These are phyloP conservation scores for Chelonia mydas DNA, from an alignment of 2,797 vertebrate genomes.

Conservation along the genomic window DNA sequence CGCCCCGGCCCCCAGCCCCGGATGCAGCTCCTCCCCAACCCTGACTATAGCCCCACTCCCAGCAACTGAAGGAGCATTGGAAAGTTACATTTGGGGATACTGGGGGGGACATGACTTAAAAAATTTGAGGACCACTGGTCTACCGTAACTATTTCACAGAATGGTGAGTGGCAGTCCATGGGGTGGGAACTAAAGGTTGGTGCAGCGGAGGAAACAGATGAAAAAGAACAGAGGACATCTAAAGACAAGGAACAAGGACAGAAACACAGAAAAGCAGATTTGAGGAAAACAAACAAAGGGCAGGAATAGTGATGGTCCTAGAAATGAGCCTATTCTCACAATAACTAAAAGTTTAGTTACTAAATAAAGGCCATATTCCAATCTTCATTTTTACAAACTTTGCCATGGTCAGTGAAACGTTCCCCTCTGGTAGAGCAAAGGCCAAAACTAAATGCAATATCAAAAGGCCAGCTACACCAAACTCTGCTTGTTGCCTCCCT, in stretches of 20 bases:
- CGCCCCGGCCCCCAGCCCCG: too few species aligned
- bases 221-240: neutral
- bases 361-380: accelerated
- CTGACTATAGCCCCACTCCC: too few species aligned
- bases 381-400: accelerated
- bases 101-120: too few species aligned
- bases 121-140: too few species aligned
- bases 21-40: too few species aligned
- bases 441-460: neutral
- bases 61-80: too few species aligned
- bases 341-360: neutral
- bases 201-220: neutral
- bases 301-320: neutral
- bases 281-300: neutral
- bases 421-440: neutral
- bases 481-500: accelerated
- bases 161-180: accelerated
- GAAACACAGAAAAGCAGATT: neutral
- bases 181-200: accelerated
- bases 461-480: accelerated
- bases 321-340: neutral
- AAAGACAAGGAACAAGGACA: neutral
- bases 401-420: accelerated
- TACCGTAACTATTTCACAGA: neutral
- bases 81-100: too few species aligned